Percentiles rank a stretch among this genome's conserved stretches.
These are phyloP conservation scores for Vannuccia rotundouncinata DNA, from an alignment of 2,888 invertebrate genomes.

Conservation along the genomic window DNA sequence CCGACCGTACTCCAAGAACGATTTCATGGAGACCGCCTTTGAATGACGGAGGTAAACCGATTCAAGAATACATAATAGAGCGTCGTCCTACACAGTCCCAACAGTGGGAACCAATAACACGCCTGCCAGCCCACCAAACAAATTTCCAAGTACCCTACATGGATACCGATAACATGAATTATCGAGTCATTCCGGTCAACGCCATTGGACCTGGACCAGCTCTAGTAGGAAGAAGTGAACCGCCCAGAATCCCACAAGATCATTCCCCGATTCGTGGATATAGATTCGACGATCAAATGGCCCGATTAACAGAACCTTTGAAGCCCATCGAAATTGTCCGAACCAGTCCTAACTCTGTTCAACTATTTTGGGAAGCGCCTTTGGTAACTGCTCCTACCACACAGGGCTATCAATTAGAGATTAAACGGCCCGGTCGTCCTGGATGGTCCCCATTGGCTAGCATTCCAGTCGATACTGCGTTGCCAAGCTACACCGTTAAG, in stretches of 20 bases:
- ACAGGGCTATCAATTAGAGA: background rate
- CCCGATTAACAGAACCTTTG: background rate
- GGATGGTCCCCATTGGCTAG: background rate
- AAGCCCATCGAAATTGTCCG: background rate
- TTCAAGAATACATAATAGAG: constrained; percentile 52
- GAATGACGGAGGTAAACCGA: constrained; percentile 52
- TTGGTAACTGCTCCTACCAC: background rate
- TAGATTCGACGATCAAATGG: background rate
- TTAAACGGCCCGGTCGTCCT: background rate
- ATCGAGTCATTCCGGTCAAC: constrained; percentile 31
- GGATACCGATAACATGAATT: background rate
- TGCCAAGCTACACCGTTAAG: constrained; percentile 8
- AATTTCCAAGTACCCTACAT: background rate
- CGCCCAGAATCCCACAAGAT: too few species aligned
- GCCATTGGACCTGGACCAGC: background rate
- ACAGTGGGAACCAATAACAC: background rate
- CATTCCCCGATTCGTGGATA: background rate
- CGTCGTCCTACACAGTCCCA: constrained; percentile 44
- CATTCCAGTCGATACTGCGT: background rate
- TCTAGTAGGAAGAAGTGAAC: background rate
- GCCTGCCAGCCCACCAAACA: background rate
- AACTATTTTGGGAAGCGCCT: background rate
- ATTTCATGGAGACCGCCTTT: constrained; percentile 49
- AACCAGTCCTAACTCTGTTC: background rate
- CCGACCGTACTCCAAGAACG: background rate